Evolutionary conservation across 1,140 invertebrate genomes (phyloP), one percentile per base, ranked within the genome.

Genomic region (Hesperophylax magnus): DNA sequence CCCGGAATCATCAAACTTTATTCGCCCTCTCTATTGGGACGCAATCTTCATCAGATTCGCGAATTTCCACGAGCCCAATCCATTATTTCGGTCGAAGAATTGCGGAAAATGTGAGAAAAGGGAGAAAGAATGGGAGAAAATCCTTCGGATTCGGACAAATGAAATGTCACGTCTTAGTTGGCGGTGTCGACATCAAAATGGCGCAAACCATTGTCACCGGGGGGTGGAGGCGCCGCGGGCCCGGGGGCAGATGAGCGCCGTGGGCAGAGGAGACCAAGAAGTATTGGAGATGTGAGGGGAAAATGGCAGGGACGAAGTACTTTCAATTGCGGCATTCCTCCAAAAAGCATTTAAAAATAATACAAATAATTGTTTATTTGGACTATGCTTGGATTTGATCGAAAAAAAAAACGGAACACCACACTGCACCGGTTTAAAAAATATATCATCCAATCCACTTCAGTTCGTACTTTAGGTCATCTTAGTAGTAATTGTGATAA

Each of bases 161-260:
- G 67, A 71, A 71, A 71, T 71, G 67, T 71, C 67, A 71, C 67
- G 67, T 71, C 67, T 71, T 71, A 71, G 67, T 71, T 71, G 67
- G 67, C 39, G 67, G 67, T 71, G 67, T 71, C 67, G 67, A 47
- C 67, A 18, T 20, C 67, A 71, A 71, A 71, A 71, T 71, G 67
- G 67, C 67, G 67, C 34, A 20, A 52, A 53, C 67, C 67, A 71
- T 71, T 71, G 67, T 71, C 67, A 71, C 22, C 39, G 39, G 34
- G 39, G 67, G 15, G 5, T n/a, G 39, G 67, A 1, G 34, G n/a
- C n/a, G n/a, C 27, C 11, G 34, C 6, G 67, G 67, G 47, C 34
- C 18, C n/a, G 63, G 24, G 61, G 58, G 58, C 18, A 18, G 17
- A 20, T 31, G 63, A 31, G 11, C 17, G 17, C 63, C 17, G 22